These are phyloP conservation scores for Camelus dromedarius DNA, from an alignment of 2,113 vertebrate genomes.

Conservation along the genomic window DNA sequence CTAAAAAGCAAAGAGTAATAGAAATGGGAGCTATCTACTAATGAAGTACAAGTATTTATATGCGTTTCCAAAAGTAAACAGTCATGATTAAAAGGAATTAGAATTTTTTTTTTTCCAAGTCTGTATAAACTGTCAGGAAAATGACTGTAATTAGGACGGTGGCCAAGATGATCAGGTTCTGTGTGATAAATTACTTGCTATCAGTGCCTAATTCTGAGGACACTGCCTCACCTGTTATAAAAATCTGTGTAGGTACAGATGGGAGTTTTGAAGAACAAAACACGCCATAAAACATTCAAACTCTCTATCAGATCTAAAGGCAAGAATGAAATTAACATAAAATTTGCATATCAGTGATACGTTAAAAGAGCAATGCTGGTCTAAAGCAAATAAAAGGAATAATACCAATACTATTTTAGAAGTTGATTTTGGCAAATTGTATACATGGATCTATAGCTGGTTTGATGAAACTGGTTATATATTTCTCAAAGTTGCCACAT, in stretches of 20 bases:
- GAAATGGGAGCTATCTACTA: background rate
- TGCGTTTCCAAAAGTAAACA: background rate
- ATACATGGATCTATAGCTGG: background rate
- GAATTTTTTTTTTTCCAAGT: background rate
- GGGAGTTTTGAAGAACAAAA: constrained; percentile 60
- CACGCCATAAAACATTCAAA: constrained; percentile 57
- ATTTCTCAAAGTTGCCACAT: background rate
- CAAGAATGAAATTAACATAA: constrained; percentile 61
- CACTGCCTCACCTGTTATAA: constrained; percentile 25
- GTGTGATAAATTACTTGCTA: constrained; percentile 59
- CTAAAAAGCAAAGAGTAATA: background rate
- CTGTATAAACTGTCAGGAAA: background rate
- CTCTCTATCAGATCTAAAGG: constrained; percentile 51
- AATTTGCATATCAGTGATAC: constrained; percentile 61
- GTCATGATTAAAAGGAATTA: constrained; percentile 25
- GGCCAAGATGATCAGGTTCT: constrained; percentile 25
- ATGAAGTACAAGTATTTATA: background rate
- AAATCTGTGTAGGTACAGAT: constrained; percentile 57
- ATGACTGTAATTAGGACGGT: constrained; percentile 7
- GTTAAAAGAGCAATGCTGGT: constrained; percentile 10
- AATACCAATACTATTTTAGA: constrained; percentile 54
- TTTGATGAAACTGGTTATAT: constrained; percentile 46
- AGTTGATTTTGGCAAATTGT: constrained; percentile 26
- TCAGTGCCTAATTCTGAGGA: constrained; percentile 37
- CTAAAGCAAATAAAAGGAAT: constrained; percentile 67